phyloP scores from a whole-genome alignment of 37 sponge, comb jelly and placozoan genomes.

The Oopsacas minuta region DNA sequence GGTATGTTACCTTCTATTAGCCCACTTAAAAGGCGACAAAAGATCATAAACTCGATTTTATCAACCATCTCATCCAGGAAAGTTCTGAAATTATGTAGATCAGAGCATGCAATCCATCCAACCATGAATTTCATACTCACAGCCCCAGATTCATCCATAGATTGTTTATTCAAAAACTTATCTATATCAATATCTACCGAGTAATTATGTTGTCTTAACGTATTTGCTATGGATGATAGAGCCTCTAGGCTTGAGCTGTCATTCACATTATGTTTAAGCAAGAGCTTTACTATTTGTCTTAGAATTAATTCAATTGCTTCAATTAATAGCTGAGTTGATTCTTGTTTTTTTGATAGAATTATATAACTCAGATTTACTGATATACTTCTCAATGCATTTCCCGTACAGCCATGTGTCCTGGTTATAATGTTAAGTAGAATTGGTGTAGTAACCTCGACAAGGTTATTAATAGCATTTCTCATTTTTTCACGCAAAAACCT shows the following conservation, averaged over 20 bases:
- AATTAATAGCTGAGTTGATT: background rate
- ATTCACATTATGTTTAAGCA: background rate
- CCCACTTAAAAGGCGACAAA: background rate
- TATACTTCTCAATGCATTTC: background rate
- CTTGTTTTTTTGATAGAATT: background rate
- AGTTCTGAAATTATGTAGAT: background rate
- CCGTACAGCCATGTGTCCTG: background rate
- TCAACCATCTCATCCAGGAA: background rate
- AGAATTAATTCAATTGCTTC: background rate
- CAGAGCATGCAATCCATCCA: background rate
- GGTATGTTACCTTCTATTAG: background rate
- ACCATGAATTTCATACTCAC: background rate
- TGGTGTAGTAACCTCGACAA: background rate
- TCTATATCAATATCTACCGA: background rate
- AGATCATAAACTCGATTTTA: background rate
- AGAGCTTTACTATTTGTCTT: background rate
- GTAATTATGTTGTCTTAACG: background rate
- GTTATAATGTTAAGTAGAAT: background rate
- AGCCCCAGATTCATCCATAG: background rate
- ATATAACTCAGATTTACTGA: background rate
- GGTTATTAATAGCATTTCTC: background rate
- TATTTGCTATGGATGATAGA: background rate
- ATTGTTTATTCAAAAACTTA: background rate
- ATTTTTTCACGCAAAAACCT: background rate
- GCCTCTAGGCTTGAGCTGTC: background rate